Percentiles rank a stretch among this genome's conserved stretches.
Conservation (phyloP, 2,113 vertebrate genomes). For the Coreoperca whiteheadi region DNA sequence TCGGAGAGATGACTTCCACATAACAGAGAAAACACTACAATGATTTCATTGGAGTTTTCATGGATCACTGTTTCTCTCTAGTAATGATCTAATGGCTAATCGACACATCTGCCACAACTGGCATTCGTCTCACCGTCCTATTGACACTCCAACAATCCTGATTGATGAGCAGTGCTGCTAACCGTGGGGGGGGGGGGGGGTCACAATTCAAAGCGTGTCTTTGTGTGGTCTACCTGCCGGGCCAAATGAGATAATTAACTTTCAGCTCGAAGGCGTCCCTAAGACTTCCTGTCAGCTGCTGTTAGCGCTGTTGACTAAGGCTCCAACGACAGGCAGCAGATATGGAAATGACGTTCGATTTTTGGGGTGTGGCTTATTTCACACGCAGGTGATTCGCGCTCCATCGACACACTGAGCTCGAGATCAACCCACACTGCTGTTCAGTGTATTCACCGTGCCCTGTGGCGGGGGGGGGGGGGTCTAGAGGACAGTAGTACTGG, state of each 20-base stretch:
- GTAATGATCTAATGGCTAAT: conserved; percentile 15
- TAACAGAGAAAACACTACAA: neutral
- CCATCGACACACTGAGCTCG: neutral
- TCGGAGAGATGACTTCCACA: neutral
- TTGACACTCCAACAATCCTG: conserved; percentile 21
- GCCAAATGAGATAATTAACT: conserved; percentile 55
- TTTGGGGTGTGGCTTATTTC: neutral
- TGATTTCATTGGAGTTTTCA: conserved; percentile 5
- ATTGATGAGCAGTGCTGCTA: conserved; percentile 25
- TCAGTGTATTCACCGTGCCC: conserved; percentile 19
- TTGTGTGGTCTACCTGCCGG: conserved; percentile 19
- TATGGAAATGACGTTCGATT: conserved; percentile 15
- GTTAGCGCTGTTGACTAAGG: conserved; percentile 19
- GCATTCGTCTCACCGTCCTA: neutral
- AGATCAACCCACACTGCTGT: neutral
- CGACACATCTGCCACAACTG: conserved; percentile 12
- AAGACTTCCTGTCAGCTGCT: conserved; percentile 41
- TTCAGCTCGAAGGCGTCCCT: conserved; percentile 35
- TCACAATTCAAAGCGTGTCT: conserved; percentile 19
- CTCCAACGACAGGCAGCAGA: neutral
- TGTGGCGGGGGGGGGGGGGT: no score
- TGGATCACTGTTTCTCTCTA: conserved; percentile 24
- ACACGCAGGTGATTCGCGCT: neutral
- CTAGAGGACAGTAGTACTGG: neutral
- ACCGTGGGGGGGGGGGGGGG: neutral